A percentile compares a stretch with the other conserved stretches of the same genome.
Evolutionary conservation across 2,888 invertebrate genomes (phyloP).

Genomic region (Exephanes ischioxanthus): DNA sequence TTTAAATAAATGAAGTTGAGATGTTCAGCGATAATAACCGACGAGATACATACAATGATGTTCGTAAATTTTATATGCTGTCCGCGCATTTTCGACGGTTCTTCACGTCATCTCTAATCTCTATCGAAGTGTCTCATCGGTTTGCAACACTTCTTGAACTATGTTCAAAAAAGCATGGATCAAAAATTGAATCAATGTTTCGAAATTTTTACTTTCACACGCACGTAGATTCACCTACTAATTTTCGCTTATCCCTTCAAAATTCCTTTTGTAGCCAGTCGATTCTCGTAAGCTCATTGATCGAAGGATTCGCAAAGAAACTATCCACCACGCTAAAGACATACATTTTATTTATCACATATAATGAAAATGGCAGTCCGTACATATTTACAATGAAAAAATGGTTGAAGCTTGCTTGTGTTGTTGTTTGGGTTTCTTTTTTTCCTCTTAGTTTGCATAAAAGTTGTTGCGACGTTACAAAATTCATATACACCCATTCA

Average conservation of each 20-base stretch:
- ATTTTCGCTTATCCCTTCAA: too few relatives aligned
- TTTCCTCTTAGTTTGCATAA: constrained; percentile 42
- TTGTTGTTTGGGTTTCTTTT: constrained; percentile 32
- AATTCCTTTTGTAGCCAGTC: neutral
- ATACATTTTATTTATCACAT: constrained; percentile 72
- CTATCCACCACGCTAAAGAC: constrained; percentile 58
- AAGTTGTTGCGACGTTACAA: constrained; percentile 59
- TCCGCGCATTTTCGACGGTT: neutral
- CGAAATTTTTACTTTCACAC: too few relatives aligned
- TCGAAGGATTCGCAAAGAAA: constrained; percentile 20
- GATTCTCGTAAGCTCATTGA: neutral
- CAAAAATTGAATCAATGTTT: too few relatives aligned
- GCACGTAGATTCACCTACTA: neutral
- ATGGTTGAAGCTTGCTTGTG: constrained; percentile 60
- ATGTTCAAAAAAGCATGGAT: too few relatives aligned
- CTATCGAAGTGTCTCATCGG: neutral
- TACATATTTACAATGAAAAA: constrained; percentile 69
- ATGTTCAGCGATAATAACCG: neutral
- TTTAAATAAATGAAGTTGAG: neutral
- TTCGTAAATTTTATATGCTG: too few relatives aligned
- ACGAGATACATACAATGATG: neutral
- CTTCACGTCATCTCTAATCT: constrained; percentile 11
- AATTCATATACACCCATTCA: constrained; percentile 34
- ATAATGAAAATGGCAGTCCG: constrained; percentile 70
- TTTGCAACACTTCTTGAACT: too few relatives aligned